These are phyloP conservation scores for Diadegma fenestrale DNA, from an alignment of 2,888 invertebrate genomes.

Conservation along the genomic window DNA sequence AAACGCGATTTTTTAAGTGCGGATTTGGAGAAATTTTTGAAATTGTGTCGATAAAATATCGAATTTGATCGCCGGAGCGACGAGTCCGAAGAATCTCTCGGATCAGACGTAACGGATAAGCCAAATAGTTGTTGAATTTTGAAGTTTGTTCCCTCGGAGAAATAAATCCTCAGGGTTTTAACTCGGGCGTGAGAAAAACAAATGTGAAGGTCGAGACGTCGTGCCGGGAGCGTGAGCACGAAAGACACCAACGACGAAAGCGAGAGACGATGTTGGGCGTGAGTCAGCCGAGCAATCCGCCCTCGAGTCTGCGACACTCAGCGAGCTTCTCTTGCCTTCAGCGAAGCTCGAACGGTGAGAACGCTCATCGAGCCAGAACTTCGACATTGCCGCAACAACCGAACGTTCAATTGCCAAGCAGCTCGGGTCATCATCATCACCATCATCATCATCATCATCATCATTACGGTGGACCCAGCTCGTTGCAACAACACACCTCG, in stretches of 20 bases:
- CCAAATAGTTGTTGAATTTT: neutral
- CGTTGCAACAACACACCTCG: constrained; percentile 71
- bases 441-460: constrained; percentile 70
- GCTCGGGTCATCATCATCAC: constrained; percentile 57
- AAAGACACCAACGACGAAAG: constrained; percentile 19
- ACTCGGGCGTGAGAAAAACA: constrained; percentile 38
- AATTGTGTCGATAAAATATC: constrained; percentile 33
- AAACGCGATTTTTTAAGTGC: constrained; percentile 23
- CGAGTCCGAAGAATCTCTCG: neutral
- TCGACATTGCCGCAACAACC: constrained; percentile 84
- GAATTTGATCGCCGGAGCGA: neutral
- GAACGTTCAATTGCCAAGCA: constrained; percentile 68
- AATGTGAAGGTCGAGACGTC: constrained; percentile 53
- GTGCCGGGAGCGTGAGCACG: constrained; percentile 37
- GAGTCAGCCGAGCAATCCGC: constrained; percentile 83
- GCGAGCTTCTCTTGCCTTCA: constrained; percentile 85
- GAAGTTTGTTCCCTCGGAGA: neutral
- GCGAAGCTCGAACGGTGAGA: constrained; percentile 80
- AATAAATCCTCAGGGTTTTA: neutral
- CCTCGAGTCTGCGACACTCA: constrained; percentile 85
- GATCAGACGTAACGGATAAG: neutral
- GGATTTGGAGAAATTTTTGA: constrained; percentile 1
- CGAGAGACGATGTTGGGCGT: constrained; percentile 82
- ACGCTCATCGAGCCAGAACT: constrained; percentile 81
- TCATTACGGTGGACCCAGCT: constrained; percentile 73